Evolutionary conservation across 2,888 invertebrate species (phyloP), one percentile per base, ranked within the genome.

Genomic region (Bruchidius siliquastri): DNA sequence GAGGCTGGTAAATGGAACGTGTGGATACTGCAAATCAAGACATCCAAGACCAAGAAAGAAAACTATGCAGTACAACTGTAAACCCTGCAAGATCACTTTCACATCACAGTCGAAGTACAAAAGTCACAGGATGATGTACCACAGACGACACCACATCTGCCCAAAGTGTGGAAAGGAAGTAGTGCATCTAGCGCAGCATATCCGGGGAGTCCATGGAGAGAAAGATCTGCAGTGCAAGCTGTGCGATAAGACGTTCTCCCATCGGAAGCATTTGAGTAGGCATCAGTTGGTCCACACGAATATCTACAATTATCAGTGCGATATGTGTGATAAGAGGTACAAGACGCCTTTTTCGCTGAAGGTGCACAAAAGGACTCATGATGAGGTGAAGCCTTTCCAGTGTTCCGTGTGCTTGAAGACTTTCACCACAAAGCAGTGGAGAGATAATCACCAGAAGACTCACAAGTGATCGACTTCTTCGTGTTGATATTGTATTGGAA

Each of bases 291-390:
- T 79, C 22, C 88, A 88, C 71, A 87, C 85, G 72, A 85, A 86
- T 0, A 86, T 84, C 0, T 88, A 87, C 74, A 86, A 88, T 22
- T 84, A 84, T 72, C 86, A 87, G 20, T 89, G 89, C 74, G 82
- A 81, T 73, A 87, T 84, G 72, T 89, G 89, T 77, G 83, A 81
- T 74, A 89, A 89, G 75, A 83, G 87, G 0, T 89, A 89, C 72
- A 81, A 79, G 71, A 80, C 79, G 0, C 74, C 78, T 0, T 78
- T 77, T 70, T 79, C 79, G 22, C 72, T 82, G 71, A 77, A 76
- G 71, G 80, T 79, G 8, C 81, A 81, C 71, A 76, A 77, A 74
- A 75, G 79, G 71, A 78, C 78, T 8, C 81, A 81, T 73, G 78
- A 80, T 69, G 79, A 74, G 22, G 76, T 80, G 3, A 80, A 80